Evolutionary conservation across 2,113 vertebrate species (phyloP).

Genomic region (Syrmaticus mikado): DNA sequence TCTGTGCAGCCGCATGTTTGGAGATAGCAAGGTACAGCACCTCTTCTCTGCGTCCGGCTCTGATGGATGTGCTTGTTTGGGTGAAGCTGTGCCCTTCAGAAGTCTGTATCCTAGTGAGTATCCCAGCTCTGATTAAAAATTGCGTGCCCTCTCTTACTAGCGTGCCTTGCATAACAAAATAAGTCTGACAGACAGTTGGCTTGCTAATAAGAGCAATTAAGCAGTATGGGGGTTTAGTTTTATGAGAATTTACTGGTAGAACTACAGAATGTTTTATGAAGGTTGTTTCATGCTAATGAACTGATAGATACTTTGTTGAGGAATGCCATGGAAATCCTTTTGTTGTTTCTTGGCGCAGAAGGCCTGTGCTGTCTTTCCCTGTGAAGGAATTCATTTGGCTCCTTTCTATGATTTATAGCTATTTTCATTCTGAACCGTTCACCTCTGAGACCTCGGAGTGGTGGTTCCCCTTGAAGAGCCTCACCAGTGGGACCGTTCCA

Average conservation of each 20-base stretch:
- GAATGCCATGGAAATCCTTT: slow-evolving; percentile 31
- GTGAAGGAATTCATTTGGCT: slow-evolving; percentile 2
- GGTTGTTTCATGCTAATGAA: slow-evolving; percentile 8
- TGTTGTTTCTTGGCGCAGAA: slow-evolving; percentile 12
- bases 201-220: slow-evolving; percentile 51
- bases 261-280: slow-evolving; percentile 30
- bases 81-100: slow-evolving; percentile 19
- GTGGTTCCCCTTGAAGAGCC: not conserved
- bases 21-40: not conserved
- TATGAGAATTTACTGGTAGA: slow-evolving; percentile 31
- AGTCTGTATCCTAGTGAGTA: not conserved
- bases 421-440: not conserved
- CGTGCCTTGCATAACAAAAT: not conserved
- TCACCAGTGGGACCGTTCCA: not conserved
- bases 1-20: not conserved
- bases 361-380: not conserved
- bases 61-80: slow-evolving; percentile 24
- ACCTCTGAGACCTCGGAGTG: not conserved
- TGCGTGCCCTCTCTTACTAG: not conserved
- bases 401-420: not conserved
- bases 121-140: slow-evolving; percentile 41
- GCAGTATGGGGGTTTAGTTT: slow-evolving; percentile 27
- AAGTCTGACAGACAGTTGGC: slow-evolving; percentile 6
- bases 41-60: not conserved
- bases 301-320: slow-evolving; percentile 11